Conservation (phyloP, 1,140 invertebrate genomes). For the Temnothorax curvispinosus region DNA sequence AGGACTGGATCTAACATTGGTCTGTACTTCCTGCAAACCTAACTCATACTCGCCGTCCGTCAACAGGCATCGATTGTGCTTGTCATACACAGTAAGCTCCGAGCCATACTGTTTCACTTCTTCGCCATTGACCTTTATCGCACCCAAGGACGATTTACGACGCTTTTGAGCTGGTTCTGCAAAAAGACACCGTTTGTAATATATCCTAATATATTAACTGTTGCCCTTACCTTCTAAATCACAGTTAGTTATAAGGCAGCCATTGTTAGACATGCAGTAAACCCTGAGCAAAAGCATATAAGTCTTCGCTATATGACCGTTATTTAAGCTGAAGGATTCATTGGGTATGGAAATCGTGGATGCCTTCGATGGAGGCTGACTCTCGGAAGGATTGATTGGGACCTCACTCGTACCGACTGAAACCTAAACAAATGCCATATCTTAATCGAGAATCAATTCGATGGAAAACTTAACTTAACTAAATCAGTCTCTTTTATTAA, state of each 20-base stretch:
- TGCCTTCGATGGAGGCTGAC: constrained; percentile 89
- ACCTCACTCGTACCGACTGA: constrained; percentile 92
- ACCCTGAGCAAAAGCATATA: constrained; percentile 95
- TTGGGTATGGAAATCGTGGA: constrained; percentile 94
- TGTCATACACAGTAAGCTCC: constrained; percentile 96
- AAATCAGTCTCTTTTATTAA: neutral
- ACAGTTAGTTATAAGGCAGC: constrained; percentile 84
- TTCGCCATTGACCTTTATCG: constrained; percentile 82
- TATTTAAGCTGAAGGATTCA: constrained; percentile 92
- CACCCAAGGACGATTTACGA: constrained; percentile 86
- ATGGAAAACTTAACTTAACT: neutral
- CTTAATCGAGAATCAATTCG: constrained; percentile 24
- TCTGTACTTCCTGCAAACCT: constrained; percentile 91
- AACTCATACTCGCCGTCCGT: constrained; percentile 96
- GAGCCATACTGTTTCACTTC: constrained; percentile 91
- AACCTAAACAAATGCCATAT: constrained; percentile 80
- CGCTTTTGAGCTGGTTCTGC: constrained; percentile 88
- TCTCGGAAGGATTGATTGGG: constrained; percentile 92
- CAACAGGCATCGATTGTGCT: constrained; percentile 94
- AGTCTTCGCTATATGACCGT: constrained; percentile 94
- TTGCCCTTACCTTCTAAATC: constrained; percentile 82
- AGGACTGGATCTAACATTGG: constrained; percentile 86
- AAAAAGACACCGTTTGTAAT: constrained; percentile 53
- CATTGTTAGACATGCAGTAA: constrained; percentile 85
- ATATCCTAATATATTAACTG: neutral